Evolutionary conservation across 2,888 invertebrate species (phyloP).

Genomic region (Sericinus montela): DNA sequence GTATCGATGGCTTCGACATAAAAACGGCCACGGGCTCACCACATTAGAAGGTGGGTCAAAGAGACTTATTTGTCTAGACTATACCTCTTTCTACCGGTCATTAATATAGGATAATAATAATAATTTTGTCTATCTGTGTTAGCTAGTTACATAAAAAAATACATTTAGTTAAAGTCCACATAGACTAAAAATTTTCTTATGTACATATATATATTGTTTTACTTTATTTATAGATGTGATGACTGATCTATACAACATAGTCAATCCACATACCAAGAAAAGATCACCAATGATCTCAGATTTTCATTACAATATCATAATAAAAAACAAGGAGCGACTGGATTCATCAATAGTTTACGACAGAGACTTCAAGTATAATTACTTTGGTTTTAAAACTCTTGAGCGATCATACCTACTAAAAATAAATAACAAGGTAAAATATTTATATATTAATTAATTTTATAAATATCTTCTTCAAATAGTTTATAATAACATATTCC

Average conservation of each 20-base stretch:
- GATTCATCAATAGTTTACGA: slow-evolving; percentile 98
- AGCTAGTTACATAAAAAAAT: too few species aligned
- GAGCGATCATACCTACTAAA: slow-evolving; percentile 97
- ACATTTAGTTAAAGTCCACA: too few species aligned
- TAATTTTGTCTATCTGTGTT: too few species aligned
- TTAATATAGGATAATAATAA: too few species aligned
- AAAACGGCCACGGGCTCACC: too few species aligned
- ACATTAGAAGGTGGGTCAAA: too few species aligned
- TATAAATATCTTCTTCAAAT: too few species aligned
- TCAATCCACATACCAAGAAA: slow-evolving; percentile 85
- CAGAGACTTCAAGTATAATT: slow-evolving; percentile 97
- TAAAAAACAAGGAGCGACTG: slow-evolving; percentile 91
- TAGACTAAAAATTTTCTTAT: too few species aligned
- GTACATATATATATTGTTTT: neutral
- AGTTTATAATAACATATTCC: neutral
- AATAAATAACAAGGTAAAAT: slow-evolving; percentile 86
- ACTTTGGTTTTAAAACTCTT: slow-evolving; percentile 99
- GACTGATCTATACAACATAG: slow-evolving; percentile 88
- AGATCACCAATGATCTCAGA: slow-evolving; percentile 92
- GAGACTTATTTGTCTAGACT: too few species aligned
- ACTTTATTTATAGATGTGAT: slow-evolving; percentile 88
- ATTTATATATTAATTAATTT: too few species aligned
- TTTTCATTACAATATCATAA: slow-evolving; percentile 87
- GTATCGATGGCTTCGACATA: too few species aligned
- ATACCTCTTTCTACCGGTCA: too few species aligned